A percentile compares a stretch with the other conserved stretches of the same genome.
These are phyloP conservation scores for Myrmecophaga tridactyla DNA, from an alignment of 2,113 vertebrate genomes.

Conservation along the genomic window DNA sequence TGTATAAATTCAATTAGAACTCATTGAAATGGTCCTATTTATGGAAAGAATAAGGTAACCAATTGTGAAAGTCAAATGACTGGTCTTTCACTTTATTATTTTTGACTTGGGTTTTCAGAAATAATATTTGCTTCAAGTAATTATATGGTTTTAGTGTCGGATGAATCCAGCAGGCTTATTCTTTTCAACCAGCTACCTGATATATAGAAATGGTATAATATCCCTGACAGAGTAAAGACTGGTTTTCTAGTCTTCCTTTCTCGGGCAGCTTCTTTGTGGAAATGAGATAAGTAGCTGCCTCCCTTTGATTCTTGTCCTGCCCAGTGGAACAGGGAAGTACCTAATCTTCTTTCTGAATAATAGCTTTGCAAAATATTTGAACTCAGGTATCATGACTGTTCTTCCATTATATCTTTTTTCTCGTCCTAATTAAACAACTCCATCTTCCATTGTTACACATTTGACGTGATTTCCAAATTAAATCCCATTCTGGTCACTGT, in stretches of 20 bases:
- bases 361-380: neutral
- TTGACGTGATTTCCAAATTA: neutral
- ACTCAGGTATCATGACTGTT: neutral
- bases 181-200: neutral
- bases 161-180: neutral
- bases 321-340: neutral
- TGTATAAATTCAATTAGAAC: neutral
- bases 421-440: neutral
- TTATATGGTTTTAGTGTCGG: neutral
- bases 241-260: neutral
- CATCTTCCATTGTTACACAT: neutral
- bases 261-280: neutral
- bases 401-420: neutral
- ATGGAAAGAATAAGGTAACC: neutral
- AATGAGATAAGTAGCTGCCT: neutral
- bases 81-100: neutral
- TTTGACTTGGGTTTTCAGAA: conserved; percentile 38
- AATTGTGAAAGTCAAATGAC: neutral
- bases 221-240: neutral
- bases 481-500: neutral
- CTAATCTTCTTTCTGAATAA: neutral
- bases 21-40: neutral
- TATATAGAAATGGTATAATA: neutral
- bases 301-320: neutral
- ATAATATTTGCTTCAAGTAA: neutral